A percentile compares a stretch with the other conserved stretches of the same genome.
These are phyloP conservation scores for Corythornis cristatus DNA, from an alignment of 2,113 vertebrate genomes.

Conservation along the genomic window DNA sequence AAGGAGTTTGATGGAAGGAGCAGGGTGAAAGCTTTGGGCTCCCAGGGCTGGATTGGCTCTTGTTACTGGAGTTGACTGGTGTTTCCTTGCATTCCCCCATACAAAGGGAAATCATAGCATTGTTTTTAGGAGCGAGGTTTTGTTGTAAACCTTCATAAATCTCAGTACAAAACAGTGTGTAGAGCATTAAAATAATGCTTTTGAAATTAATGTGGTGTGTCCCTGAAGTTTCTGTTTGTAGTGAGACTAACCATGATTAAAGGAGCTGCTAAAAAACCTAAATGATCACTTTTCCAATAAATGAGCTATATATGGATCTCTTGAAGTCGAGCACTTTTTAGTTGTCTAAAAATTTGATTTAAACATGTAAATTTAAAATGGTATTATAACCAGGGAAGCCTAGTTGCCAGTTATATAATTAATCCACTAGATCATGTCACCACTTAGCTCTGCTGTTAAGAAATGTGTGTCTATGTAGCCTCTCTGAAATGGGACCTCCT, in stretches of 20 bases:
- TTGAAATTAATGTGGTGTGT: not conserved
- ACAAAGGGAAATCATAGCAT: not conserved
- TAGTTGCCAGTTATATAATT: conserved; percentile 36
- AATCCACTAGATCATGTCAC: conserved; percentile 39
- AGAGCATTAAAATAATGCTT: not conserved
- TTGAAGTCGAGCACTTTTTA: not conserved
- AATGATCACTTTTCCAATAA: not conserved
- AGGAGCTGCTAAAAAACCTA: not conserved
- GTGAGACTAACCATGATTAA: not conserved
- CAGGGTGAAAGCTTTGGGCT: not conserved
- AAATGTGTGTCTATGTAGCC: not conserved
- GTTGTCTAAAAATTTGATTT: not conserved
- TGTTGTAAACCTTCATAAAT: too few species aligned
- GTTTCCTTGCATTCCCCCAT: not conserved
- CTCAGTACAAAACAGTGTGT: too few species aligned
- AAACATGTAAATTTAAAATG: not conserved
- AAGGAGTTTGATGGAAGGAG: not conserved
- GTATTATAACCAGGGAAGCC: not conserved
- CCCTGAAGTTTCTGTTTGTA: not conserved
- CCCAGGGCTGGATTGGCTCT: not conserved
- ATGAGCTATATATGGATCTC: not conserved
- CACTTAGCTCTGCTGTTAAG: conserved; percentile 27
- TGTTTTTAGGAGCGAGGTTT: not conserved
- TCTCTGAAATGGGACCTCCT: conserved; percentile 33
- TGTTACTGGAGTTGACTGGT: not conserved